These are phyloP conservation scores for Rhynchopsitta pachyrhyncha DNA, from an alignment of 2,113 vertebrate species.

Conservation along the genomic window DNA sequence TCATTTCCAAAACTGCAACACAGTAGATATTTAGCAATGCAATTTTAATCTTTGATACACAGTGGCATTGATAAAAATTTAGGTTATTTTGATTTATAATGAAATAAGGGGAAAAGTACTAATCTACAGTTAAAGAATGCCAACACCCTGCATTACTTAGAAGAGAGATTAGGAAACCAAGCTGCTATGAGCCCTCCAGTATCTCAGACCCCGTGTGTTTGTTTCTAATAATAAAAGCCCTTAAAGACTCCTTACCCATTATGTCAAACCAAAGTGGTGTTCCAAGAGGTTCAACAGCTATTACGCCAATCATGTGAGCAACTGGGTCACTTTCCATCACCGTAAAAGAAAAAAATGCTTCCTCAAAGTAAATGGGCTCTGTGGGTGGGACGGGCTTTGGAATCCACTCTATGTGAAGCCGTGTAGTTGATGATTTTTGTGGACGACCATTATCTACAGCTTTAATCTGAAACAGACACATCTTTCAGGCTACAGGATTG, in stretches of 20 bases:
- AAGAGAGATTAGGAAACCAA: not conserved
- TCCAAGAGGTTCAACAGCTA: constrained; percentile 86
- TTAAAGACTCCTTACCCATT: constrained; percentile 79
- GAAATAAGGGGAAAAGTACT: not conserved
- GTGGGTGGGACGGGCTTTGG: constrained; percentile 80
- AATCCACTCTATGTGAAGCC: constrained; percentile 97
- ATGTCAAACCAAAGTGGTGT: constrained; percentile 95
- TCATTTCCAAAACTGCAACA: not conserved
- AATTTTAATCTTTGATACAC: not conserved
- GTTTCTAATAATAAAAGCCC: constrained; percentile 30
- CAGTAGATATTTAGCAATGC: not conserved
- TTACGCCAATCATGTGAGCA: constrained; percentile 95
- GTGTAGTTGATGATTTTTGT: constrained; percentile 91
- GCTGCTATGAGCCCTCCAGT: not conserved
- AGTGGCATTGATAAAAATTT: not conserved
- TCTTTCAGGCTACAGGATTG: constrained; percentile 2
- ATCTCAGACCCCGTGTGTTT: not conserved
- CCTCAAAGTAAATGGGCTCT: constrained; percentile 87
- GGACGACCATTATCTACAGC: constrained; percentile 97
- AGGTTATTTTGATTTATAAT: not conserved
- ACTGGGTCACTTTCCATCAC: constrained; percentile 98
- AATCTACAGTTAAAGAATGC: not conserved
- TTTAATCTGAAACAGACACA: constrained; percentile 86
- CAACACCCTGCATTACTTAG: not conserved
- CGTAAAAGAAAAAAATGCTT: constrained; percentile 88